Percentiles rank a stretch among this genome's conserved stretches.
Evolutionary conservation across 1,140 invertebrate species (phyloP).

Genomic region (Sarcophaga bullata): DNA sequence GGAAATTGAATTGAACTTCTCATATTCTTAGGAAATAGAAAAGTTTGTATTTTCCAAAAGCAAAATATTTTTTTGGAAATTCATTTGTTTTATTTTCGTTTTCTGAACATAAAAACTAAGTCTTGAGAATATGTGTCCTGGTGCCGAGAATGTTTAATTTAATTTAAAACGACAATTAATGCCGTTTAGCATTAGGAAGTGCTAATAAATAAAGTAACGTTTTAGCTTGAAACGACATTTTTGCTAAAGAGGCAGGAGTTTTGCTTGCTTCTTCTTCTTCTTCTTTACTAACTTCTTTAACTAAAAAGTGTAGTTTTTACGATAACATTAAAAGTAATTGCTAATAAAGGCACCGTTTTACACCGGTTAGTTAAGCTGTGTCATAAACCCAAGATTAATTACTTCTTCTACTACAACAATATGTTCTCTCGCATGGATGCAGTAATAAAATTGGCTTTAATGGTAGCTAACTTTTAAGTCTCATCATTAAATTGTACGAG

Average conservation of each 20-base stretch:
- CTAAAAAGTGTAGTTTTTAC: neutral
- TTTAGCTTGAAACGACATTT: neutral
- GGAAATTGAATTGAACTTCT: constrained; percentile 21
- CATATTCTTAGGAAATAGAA: neutral
- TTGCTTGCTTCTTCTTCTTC: neutral
- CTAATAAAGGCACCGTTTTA: too few relatives aligned
- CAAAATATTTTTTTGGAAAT: neutral
- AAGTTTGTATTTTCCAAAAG: too few relatives aligned
- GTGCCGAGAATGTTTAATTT: neutral
- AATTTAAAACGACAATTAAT: constrained; percentile 6
- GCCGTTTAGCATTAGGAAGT: neutral
- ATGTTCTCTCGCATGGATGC: too few relatives aligned
- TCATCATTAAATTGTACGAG: too few relatives aligned
- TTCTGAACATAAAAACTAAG: neutral
- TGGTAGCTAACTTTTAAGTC: too few relatives aligned
- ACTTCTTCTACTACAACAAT: too few relatives aligned
- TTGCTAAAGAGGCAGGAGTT: neutral
- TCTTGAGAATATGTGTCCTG: neutral
- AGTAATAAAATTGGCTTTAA: too few relatives aligned
- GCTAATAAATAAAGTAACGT: neutral
- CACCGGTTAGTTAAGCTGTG: too few relatives aligned
- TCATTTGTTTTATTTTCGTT: neutral
- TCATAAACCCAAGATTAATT: too few relatives aligned
- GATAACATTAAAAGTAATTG: too few relatives aligned
- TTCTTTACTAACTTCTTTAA: neutral